Conservation (phyloP, 2,888 invertebrate species). For the Entomobrya proxima region DNA sequence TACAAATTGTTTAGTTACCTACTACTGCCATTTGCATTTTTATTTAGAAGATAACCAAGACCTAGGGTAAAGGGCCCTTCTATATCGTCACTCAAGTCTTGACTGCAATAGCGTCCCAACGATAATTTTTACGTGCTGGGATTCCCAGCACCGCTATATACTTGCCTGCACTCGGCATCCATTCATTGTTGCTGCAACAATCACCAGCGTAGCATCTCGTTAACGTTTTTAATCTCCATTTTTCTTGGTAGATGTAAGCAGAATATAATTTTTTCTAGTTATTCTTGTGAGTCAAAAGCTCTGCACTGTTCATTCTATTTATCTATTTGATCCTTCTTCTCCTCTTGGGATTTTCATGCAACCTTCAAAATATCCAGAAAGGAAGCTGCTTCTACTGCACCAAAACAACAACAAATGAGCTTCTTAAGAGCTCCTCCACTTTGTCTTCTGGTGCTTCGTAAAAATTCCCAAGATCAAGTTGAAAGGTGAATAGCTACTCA, state of each 20-base stretch:
- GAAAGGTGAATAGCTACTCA: conserved; percentile 28
- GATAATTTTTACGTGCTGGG: conserved; percentile 32
- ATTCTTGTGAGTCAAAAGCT: no score
- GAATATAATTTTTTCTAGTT: not conserved
- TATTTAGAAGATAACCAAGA: conserved; percentile 34
- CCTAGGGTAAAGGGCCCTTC: conserved; percentile 45
- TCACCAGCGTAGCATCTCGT: not conserved
- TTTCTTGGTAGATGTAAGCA: not conserved
- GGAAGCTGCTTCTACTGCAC: conserved; percentile 26
- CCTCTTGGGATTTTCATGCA: conserved; percentile 59
- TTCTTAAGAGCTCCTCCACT: not conserved
- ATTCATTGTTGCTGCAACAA: conserved; percentile 13
- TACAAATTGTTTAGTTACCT: not conserved
- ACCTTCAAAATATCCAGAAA: conserved; percentile 72
- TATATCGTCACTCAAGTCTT: no score
- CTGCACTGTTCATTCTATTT: not conserved
- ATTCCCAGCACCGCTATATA: not conserved
- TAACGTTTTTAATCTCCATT: not conserved
- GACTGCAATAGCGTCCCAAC: no score
- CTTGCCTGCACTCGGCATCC: not conserved
- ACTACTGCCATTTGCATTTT: not conserved
- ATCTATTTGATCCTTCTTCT: not conserved
- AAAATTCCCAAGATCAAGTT: conserved; percentile 68
- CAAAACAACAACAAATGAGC: conserved; percentile 11
- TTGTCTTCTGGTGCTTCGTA: conserved; percentile 1